A percentile compares a stretch with the other conserved stretches of the same genome.
Evolutionary conservation across 2,888 invertebrate species (phyloP).

Genomic region (Halictus ligatus): DNA sequence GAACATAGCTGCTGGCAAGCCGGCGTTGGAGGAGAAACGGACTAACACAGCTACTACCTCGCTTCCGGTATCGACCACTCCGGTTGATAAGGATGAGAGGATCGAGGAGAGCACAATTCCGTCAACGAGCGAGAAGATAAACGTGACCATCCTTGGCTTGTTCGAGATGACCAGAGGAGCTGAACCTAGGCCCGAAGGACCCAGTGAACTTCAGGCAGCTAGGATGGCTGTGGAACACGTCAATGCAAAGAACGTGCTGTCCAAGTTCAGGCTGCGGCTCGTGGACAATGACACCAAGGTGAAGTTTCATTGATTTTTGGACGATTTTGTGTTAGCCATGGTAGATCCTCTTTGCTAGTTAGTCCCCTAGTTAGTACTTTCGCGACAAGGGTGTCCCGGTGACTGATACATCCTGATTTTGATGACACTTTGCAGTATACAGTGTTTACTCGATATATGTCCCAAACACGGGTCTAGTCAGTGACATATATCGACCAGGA

Average conservation of each 20-base stretch:
- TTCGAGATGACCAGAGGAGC: constrained; percentile 90
- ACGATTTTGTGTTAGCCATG: background rate
- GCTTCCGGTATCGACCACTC: constrained; percentile 10
- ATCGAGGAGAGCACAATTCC: constrained; percentile 24
- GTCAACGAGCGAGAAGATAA: constrained; percentile 78
- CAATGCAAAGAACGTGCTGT: constrained; percentile 89
- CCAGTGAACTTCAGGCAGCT: constrained; percentile 91
- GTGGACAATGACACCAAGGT: constrained; percentile 95
- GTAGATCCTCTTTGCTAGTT: too few species aligned
- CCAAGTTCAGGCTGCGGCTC: constrained; percentile 90
- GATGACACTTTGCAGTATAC: too few species aligned
- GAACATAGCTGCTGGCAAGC: constrained; percentile 28
- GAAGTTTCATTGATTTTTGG: constrained; percentile 75
- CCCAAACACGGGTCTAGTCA: too few species aligned
- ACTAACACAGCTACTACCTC: background rate
- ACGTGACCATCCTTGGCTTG: constrained; percentile 90
- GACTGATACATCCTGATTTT: too few species aligned
- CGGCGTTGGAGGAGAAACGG: constrained; percentile 37
- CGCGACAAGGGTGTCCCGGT: too few species aligned
- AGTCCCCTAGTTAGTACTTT: too few species aligned
- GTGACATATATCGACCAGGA: too few species aligned
- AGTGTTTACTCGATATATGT: too few species aligned
- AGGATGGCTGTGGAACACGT: constrained; percentile 92
- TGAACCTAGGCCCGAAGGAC: constrained; percentile 89
- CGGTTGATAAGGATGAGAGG: constrained; percentile 4